Evolutionary conservation across 1,140 invertebrate genomes (phyloP).

Genomic region (Maconellicoccus hirsutus): DNA sequence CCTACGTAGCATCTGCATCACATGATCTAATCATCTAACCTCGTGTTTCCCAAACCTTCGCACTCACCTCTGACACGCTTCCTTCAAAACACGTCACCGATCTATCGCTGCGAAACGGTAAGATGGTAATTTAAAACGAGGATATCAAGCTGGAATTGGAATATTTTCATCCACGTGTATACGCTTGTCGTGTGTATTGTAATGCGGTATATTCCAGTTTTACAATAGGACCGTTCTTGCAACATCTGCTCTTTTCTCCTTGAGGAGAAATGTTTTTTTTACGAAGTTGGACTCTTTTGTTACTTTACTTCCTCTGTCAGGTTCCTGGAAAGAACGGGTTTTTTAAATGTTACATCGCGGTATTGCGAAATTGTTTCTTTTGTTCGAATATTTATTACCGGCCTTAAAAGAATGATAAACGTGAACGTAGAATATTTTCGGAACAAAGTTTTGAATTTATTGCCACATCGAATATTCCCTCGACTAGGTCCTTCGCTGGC

Average conservation of each 20-base stretch:
- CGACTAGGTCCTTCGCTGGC: too few relatives aligned
- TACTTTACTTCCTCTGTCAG: not conserved
- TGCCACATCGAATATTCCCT: too few relatives aligned
- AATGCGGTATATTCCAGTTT: conserved; percentile 5
- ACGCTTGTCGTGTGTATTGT: not conserved
- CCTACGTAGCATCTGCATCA: too few relatives aligned
- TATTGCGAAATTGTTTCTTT: conserved; percentile 5
- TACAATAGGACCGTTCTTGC: not conserved
- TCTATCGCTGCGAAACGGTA: too few relatives aligned
- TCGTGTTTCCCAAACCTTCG: too few relatives aligned
- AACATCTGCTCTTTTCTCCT: conserved; percentile 7
- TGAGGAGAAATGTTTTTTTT: not conserved
- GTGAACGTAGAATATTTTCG: not conserved
- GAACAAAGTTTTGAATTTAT: too few relatives aligned
- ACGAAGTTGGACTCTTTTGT: not conserved
- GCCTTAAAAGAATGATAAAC: conserved; percentile 2
- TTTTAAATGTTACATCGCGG: not conserved
- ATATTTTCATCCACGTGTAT: not conserved
- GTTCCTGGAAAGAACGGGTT: conserved; percentile 2
- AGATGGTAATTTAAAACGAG: not conserved
- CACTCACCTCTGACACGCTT: too few relatives aligned
- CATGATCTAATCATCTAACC: too few relatives aligned
- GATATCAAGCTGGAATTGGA: not conserved
- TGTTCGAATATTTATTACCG: conserved; percentile 5
- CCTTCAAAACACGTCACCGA: too few relatives aligned